Base-by-base conservation (phyloP, 2,113 vertebrate species). In the Sinosuthora webbiana region DNA sequence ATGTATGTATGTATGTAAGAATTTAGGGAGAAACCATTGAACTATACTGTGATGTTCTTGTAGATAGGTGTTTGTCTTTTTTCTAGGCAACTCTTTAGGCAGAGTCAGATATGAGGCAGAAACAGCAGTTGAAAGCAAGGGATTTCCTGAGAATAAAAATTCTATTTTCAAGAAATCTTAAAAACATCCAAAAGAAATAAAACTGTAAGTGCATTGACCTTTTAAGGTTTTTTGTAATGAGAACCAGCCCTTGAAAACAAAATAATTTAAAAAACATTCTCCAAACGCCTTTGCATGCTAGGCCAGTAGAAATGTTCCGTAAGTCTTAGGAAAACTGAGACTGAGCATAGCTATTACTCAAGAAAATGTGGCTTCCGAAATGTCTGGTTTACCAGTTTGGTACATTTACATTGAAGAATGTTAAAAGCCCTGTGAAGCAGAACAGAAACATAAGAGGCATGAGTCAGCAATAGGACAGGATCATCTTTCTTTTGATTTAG, bases 391-490 rank as follows among this genome's bases (percentile, higher is more conserved):
- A 88, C 69, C 71, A 69, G 76, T 87, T 53, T 74, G 45, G 80
- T 74, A 65, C 45, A 73, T 87, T 83, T 94, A 62, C 63, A 83
- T 50, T 65, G 75, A 90, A 80, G 53, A 88, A 92, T 73, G 39
- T 68, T 69, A 69, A 90, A 90, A 79, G 37, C 4, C 31, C 37
- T 45, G 31, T 75, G 41, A 41, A 41, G 70, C 42, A 83, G 70
- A 87, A 68, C 45, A 83, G 79, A 84, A 93, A 39, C 44, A 47
- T 59, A 81, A 93, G 62, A 87, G 41, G 45, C 62, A 64, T 91
- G 85, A 94, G 70, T 93, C 90, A 94, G 87, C 94, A 90, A 22
- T 1, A 82, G 49, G 74, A 82, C 41, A 87, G n/a, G 78, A 90
- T 85, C 75, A 83, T 91, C 57, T 93, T 79, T 56, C 14, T 4